Evolutionary conservation across 2,113 vertebrate species (phyloP).

Genomic region (Pachyramphus minor): DNA sequence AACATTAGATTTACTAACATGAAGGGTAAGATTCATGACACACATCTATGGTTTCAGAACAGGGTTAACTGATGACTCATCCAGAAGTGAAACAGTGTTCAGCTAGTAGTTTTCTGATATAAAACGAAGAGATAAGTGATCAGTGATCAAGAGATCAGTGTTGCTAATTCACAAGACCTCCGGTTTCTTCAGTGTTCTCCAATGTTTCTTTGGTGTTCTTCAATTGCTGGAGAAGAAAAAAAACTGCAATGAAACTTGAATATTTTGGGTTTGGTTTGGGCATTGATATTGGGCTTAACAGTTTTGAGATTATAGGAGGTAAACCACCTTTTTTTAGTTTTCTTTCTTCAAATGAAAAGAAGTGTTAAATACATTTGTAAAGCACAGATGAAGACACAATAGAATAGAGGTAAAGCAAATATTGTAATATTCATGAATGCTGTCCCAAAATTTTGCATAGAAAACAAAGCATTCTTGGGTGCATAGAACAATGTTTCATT

Average conservation of each 20-base stretch:
- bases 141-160: neutral
- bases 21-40: neutral
- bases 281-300: neutral
- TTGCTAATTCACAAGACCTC: neutral
- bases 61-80: neutral
- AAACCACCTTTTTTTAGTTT: neutral
- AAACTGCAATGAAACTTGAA: neutral
- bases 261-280: neutral
- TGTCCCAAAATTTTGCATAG: too few species aligned
- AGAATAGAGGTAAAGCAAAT: too few species aligned
- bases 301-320: neutral
- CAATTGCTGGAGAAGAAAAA: neutral
- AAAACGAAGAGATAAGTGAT: neutral
- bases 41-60: too few species aligned
- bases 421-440: too few species aligned
- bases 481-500: neutral
- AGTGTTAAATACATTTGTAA: neutral
- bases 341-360: neutral
- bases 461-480: too few species aligned
- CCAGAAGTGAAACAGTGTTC: neutral
- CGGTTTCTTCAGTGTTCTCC: neutral
- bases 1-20: neutral
- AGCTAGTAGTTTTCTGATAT: neutral
- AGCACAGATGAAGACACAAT: too few species aligned
- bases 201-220: neutral